Conservation (phyloP, 30 jellyfish, hydroid and myxozoan genomes). For the Pelagia noctiluca region DNA sequence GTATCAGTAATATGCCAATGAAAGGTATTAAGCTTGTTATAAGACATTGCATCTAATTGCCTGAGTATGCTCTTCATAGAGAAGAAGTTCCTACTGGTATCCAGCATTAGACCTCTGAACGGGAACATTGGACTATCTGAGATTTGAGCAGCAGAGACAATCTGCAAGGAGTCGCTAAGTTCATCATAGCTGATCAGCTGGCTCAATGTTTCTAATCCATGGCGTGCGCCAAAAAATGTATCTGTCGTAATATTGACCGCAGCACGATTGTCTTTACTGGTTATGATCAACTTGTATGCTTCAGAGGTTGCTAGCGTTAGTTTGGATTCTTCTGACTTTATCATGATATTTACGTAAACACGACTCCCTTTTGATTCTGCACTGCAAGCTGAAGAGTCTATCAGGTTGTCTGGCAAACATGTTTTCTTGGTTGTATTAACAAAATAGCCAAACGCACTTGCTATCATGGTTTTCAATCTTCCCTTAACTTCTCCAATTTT, state of each 20-base stretch:
- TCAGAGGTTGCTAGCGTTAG: conserved; percentile 72
- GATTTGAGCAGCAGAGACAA: conserved; percentile 73
- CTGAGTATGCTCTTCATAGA: conserved; percentile 53
- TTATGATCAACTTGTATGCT: conserved; percentile 52
- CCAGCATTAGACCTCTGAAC: conserved; percentile 77
- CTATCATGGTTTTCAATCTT: neutral
- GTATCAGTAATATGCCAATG: conserved; percentile 80
- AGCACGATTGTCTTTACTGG: neutral
- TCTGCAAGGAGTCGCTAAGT: conserved; percentile 73
- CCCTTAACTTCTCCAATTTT: neutral
- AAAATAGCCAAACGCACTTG: conserved; percentile 36
- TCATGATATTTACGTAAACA: conserved; percentile 29
- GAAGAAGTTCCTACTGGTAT: conserved; percentile 70
- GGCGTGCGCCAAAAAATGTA: conserved; percentile 88
- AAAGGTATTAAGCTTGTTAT: conserved; percentile 67
- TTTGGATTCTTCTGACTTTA: conserved; percentile 29
- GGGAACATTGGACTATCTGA: conserved; percentile 66
- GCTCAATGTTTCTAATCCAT: conserved; percentile 84
- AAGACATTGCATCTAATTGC: conserved; percentile 69
- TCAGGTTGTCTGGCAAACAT: conserved; percentile 14
- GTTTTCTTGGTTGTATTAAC: conserved; percentile 9
- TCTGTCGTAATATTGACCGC: conserved; percentile 55
- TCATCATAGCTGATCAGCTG: conserved; percentile 77
- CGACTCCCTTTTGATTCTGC: conserved; percentile 7
- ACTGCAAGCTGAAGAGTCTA: conserved; percentile 37